phyloP scores from a whole-genome alignment of 2,888 invertebrate genomes.

The Tipula unca region DNA sequence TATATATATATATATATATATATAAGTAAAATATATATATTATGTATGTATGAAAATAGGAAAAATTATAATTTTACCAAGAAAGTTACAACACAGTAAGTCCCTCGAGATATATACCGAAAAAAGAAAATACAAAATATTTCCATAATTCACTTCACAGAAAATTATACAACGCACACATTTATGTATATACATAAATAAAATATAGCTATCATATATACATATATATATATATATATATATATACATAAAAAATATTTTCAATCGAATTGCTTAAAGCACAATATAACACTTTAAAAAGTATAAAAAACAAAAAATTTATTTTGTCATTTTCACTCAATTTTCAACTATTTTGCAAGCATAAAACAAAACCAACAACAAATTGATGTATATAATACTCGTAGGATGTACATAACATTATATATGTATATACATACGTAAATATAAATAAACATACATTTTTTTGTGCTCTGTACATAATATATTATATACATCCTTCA shows the following conservation, averaged over 20 bases:
- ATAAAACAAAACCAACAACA: not conserved
- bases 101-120: not conserved
- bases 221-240: not conserved
- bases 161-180: not conserved
- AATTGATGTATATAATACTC: not conserved
- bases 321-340: not conserved
- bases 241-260: not conserved
- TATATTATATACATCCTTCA: not conserved
- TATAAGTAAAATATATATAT: not conserved
- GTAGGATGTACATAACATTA: not conserved
- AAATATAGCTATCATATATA: too few relatives aligned
- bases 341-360: not conserved
- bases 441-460: not conserved
- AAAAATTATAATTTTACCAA: not conserved
- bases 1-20: not conserved
- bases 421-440: not conserved
- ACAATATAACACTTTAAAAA: conserved; percentile 3
- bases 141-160: not conserved
- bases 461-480: not conserved
- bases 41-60: not conserved
- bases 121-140: not conserved
- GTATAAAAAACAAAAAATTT: not conserved
- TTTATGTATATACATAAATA: not conserved
- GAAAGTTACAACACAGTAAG: not conserved
- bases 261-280: conserved; percentile 8